Evolutionary conservation across 2,888 invertebrate genomes (phyloP), one percentile per base, ranked within the genome.

Genomic region (Noctua fimbriata): DNA sequence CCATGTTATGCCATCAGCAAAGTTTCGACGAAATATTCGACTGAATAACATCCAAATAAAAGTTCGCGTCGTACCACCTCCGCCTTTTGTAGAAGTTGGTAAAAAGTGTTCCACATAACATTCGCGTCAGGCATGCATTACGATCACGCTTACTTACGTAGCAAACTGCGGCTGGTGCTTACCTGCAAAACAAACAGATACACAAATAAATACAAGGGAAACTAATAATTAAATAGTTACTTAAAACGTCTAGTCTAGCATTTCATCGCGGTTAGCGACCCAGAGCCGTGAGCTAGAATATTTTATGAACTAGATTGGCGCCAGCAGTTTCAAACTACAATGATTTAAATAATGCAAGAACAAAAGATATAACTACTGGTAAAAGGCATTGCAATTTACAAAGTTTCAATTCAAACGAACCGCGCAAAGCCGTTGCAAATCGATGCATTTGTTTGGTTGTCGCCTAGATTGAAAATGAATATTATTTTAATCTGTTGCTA

Each of bases 131-230:
- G 9, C 65, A 60, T 67, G 16, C 78, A 52, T 24, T 58, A 58
- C 1, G 10, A 24, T 6, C 71, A 47, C 4, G 55, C 81, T 82
- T 73, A 82, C 82, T 67, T 67, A 67, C 85, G 28, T 14, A 28
- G 0, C 55, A 72, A 24, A 21, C 41, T 12, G 58, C 24, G 7
- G 2, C 41, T 14, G 14, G 21, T 36, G n/a, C 60, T 80, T 85
- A 85, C 85, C 85, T 85, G 85, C 9, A 24, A 69, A 14, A 41
- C 21, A 84, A 72, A 80, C 44, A 65, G 21, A 80, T 1, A 69
- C 32, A 55, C 21, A 69, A 10, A 28, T 84, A 44, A 65, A 69
- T 80, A 58, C 9, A 55, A 69, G 36, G 0, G 24, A n/a, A n/a
- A 58, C 21, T 2, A 36, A 49, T 32, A 7, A 58, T 44, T 58